Base-by-base conservation (phyloP, 2,113 vertebrate genomes). In the Lepus americanus region DNA sequence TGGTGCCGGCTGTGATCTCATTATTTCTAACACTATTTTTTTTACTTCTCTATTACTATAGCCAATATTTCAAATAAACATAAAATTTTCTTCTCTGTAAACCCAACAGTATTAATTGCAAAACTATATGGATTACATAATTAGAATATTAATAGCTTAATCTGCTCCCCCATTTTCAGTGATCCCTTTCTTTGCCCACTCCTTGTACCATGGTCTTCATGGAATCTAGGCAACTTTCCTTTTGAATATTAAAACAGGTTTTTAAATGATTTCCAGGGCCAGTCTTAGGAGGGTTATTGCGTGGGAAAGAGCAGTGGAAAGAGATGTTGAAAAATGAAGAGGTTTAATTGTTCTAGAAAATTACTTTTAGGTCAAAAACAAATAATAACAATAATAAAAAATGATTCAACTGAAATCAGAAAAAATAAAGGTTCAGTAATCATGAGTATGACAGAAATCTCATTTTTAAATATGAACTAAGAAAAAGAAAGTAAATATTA, bases 361-460 rank as follows among this genome's bases (percentile, higher is more conserved):
- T 88, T 83, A 73, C 55, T 78, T 94, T 92, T 84, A 91, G 29
- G 25, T 72, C 9, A 44, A 22, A 44, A 86, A 22, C 81, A 92
- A 88, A 29, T 1, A 63, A 29, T 16, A 59, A 70, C 16, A 86
- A 25, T 8, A 72, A 20, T 31, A n/a, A 74, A 72, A 77, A 31
- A 19, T 14, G 1, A 44, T 70, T 76, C 85, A 3, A 59, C 20
- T 31, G 12, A 29, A 69, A 4, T 3, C 10, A 55, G 12, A 25
- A 51, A 25, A 79, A 51, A 55, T 16, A 0, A 36, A 61, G 20
- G 0, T 59, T 59, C 19, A 59, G 0, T 66, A 93, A 86, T 88
- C 72, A 2, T 69, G 20, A 81, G 9, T 86, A n/a, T 44, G 31
- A 89, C 79, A 77, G 6, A 14, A 83, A 70, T 87, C 6, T 83